A percentile compares a stretch with the other conserved stretches of the same genome.
Evolutionary conservation across 2,888 invertebrate genomes (phyloP).

Genomic region (Syrphus vitripennis): DNA sequence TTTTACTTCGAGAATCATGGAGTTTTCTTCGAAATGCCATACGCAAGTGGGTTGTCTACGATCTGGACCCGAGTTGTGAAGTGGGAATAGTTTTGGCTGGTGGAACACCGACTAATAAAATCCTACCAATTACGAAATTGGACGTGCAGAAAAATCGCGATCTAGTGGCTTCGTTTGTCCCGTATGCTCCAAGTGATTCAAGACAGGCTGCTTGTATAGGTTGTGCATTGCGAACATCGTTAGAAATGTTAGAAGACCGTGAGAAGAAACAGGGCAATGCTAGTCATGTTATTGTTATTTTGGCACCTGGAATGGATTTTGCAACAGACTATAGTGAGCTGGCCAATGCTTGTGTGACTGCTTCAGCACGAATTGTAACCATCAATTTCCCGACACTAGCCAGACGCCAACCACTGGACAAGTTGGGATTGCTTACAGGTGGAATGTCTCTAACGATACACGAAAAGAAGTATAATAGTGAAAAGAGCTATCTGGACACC

Average conservation of each 20-base stretch:
- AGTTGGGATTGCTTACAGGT: conserved; percentile 80
- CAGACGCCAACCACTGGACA: conserved; percentile 81
- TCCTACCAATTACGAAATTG: conserved; percentile 78
- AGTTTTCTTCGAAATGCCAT: conserved; percentile 83
- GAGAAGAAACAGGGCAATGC: conserved; percentile 81
- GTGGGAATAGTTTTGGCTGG: conserved; percentile 81
- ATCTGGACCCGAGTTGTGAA: conserved; percentile 82
- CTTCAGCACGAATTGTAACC: conserved; percentile 82
- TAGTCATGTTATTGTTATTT: conserved; percentile 82
- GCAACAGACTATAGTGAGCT: conserved; percentile 80
- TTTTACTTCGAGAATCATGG: conserved; percentile 84
- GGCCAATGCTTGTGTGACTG: conserved; percentile 77
- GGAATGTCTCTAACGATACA: conserved; percentile 82
- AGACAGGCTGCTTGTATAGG: conserved; percentile 82
- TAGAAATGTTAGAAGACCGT: conserved; percentile 81
- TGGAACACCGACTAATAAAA: conserved; percentile 74
- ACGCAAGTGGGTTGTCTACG: conserved; percentile 83
- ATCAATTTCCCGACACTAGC: conserved; percentile 83
- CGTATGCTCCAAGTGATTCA: conserved; percentile 82
- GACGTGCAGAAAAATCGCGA: conserved; percentile 79
- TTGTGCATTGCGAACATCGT: conserved; percentile 68
- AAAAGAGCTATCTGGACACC: conserved; percentile 82
- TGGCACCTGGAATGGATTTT: conserved; percentile 83
- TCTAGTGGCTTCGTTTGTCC: conserved; percentile 81
- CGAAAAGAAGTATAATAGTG: conserved; percentile 83